phyloP scores from a whole-genome alignment of 2,888 invertebrate genomes.

The Strigamia crassipes region DNA sequence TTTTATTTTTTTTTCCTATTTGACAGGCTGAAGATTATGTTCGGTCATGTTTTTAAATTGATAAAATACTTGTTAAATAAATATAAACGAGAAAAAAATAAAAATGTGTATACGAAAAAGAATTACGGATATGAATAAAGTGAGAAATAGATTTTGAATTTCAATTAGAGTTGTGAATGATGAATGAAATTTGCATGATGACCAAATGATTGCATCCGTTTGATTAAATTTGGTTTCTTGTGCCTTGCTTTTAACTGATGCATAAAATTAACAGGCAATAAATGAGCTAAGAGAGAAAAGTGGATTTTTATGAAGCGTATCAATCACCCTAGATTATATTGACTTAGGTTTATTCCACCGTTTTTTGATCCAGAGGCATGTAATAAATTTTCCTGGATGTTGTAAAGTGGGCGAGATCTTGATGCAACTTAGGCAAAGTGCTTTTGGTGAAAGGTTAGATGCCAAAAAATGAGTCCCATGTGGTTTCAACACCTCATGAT shows the following conservation, averaged over 20 bases:
- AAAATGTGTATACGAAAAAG: background rate
- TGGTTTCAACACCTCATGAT: constrained; percentile 23
- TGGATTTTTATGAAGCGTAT: constrained; percentile 33
- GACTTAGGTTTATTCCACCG: constrained; percentile 10
- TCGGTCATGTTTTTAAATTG: background rate
- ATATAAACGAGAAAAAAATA: background rate
- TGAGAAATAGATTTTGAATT: background rate
- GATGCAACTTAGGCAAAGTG: constrained; percentile 32
- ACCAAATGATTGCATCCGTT: constrained; percentile 12
- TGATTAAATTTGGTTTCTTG: constrained; percentile 12
- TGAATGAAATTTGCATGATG: background rate
- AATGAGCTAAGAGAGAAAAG: constrained; percentile 2
- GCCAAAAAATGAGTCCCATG: constrained; percentile 33
- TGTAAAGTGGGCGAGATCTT: constrained; percentile 6
- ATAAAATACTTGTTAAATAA: background rate
- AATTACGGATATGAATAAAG: background rate
- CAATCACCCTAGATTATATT: constrained; percentile 24
- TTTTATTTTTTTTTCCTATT: background rate
- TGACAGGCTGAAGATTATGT: background rate
- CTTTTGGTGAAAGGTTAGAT: constrained; percentile 35
- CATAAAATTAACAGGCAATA: constrained; percentile 40
- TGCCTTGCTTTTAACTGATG: constrained; percentile 1
- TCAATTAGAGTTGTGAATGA: background rate
- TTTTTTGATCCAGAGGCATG: constrained; percentile 23
- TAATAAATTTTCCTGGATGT: background rate